phyloP scores from a whole-genome alignment of 2,888 invertebrate species.

The Abrostola triplasia region DNA sequence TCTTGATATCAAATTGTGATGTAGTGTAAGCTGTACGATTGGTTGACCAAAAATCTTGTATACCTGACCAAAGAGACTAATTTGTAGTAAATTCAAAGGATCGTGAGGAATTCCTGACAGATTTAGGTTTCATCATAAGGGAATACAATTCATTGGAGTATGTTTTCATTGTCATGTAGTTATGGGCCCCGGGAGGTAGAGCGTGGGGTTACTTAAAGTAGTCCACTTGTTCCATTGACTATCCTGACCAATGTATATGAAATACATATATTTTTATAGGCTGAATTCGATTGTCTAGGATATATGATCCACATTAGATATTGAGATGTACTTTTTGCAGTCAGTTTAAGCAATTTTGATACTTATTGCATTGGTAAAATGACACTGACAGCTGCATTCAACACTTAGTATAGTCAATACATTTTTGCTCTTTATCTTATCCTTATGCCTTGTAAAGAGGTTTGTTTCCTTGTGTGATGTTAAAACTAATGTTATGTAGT shows the following conservation, averaged over 20 bases:
- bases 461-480: no score
- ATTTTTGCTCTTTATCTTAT: no score
- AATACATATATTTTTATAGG: background rate
- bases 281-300: no score
- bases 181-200: background rate
- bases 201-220: background rate
- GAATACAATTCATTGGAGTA: constrained; percentile 4
- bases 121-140: background rate
- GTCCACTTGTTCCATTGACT: background rate
- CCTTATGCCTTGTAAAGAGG: no score
- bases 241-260: background rate
- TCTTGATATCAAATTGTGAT: constrained; percentile 53
- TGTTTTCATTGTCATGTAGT: constrained; percentile 3
- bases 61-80: constrained; percentile 7
- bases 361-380: no score
- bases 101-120: background rate
- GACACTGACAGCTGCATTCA: no score
- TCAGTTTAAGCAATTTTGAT: no score
- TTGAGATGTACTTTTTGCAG: no score
- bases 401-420: no score
- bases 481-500: no score
- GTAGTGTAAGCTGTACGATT: constrained; percentile 43
- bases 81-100: background rate
- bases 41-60: constrained; percentile 2
- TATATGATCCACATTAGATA: no score